Conservation (phyloP, 2,113 vertebrate species). For the Colaptes auratus region DNA sequence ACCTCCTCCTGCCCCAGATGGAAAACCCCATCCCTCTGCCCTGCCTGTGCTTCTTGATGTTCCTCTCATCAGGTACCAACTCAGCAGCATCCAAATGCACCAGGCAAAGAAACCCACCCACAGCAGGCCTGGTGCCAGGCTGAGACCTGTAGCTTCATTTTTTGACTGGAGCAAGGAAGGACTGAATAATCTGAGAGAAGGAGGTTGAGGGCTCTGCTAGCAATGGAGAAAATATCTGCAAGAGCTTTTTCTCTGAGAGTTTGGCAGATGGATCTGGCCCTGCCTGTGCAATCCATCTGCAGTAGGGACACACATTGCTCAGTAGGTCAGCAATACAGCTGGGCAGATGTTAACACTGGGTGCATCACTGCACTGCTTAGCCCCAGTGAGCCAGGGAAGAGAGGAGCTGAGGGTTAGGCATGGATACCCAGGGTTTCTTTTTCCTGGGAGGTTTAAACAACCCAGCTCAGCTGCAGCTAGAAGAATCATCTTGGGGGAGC, state of each 20-base stretch:
- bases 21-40: background rate
- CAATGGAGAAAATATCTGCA: background rate
- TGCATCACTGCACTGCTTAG: background rate
- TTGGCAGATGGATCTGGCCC: background rate
- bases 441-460: background rate
- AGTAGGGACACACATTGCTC: accelerated
- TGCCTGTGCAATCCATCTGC: background rate
- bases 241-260: background rate
- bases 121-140: background rate
- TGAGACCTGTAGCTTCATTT: background rate
- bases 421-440: background rate
- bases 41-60: background rate
- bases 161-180: background rate
- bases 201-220: background rate
- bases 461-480: background rate
- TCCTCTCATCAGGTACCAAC: background rate
- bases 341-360: background rate
- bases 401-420: background rate
- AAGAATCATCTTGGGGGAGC: background rate
- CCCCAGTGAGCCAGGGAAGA: background rate
- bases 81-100: background rate
- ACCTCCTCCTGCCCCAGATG: accelerated
- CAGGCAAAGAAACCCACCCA: background rate
- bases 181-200: background rate
- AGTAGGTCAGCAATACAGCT: background rate